Conservation (phyloP, 2,113 vertebrate species). For the Hippoglossus stenolepis region DNA sequence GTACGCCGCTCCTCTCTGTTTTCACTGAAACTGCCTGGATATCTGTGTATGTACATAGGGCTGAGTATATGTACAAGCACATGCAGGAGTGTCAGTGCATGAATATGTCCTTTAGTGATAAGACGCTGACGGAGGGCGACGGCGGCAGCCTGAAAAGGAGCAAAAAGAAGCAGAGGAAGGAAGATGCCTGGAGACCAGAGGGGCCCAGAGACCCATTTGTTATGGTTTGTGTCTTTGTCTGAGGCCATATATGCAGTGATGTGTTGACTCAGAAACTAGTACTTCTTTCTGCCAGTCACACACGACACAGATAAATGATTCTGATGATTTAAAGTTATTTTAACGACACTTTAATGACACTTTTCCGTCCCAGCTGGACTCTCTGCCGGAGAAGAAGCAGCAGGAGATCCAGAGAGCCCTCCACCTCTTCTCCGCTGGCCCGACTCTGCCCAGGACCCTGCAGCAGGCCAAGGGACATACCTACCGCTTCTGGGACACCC, state of each 20-base stretch:
- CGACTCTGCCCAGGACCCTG: conserved; percentile 91
- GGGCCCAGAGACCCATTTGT: conserved; percentile 84
- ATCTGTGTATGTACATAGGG: background rate
- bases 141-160: conserved; percentile 85
- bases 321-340: background rate
- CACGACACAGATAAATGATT: background rate
- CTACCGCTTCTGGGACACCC: conserved; percentile 96
- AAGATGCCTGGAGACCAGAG: conserved; percentile 85
- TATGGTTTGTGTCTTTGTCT: conserved; percentile 80
- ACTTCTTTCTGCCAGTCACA: background rate
- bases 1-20: conserved; percentile 26
- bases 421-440: conserved; percentile 93
- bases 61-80: background rate
- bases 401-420: conserved; percentile 98
- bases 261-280: background rate
- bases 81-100: background rate
- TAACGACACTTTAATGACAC: background rate
- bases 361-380: conserved; percentile 83
- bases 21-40: background rate
- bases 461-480: conserved; percentile 91
- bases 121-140: conserved; percentile 83
- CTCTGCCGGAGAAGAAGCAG: conserved; percentile 93
- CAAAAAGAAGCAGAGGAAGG: conserved; percentile 90
- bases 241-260: background rate
- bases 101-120: conserved; percentile 78